phyloP scores from a whole-genome alignment of 2,113 vertebrate genomes.

The Thermophis baileyi region DNA sequence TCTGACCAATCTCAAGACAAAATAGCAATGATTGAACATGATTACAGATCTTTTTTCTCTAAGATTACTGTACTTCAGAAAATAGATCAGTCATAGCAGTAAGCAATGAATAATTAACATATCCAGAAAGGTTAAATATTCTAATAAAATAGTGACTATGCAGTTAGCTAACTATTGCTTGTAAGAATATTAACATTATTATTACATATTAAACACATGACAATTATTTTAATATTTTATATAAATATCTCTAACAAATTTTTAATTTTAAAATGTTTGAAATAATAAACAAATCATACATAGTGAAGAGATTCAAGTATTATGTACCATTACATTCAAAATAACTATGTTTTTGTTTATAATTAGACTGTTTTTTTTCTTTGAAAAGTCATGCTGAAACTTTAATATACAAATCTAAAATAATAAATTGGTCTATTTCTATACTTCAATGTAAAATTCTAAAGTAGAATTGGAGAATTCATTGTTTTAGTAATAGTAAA shows the following conservation, averaged over 20 bases:
- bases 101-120: neutral
- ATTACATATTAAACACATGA: neutral
- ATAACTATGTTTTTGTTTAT: neutral
- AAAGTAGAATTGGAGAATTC: neutral
- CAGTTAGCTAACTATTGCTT: neutral
- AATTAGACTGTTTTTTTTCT: neutral
- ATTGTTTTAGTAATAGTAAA: neutral
- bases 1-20: neutral
- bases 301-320: neutral
- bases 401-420: neutral
- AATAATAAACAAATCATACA: neutral
- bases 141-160: neutral
- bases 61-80: neutral
- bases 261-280: neutral
- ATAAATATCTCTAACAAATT: neutral
- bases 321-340: neutral
- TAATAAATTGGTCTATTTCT: neutral
- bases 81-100: neutral
- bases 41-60: neutral
- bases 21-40: neutral
- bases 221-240: neutral
- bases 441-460: neutral
- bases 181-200: neutral
- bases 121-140: neutral
- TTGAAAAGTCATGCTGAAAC: neutral